Conservation (phyloP, 2,113 vertebrate species). For the Coptodon rendalli region DNA sequence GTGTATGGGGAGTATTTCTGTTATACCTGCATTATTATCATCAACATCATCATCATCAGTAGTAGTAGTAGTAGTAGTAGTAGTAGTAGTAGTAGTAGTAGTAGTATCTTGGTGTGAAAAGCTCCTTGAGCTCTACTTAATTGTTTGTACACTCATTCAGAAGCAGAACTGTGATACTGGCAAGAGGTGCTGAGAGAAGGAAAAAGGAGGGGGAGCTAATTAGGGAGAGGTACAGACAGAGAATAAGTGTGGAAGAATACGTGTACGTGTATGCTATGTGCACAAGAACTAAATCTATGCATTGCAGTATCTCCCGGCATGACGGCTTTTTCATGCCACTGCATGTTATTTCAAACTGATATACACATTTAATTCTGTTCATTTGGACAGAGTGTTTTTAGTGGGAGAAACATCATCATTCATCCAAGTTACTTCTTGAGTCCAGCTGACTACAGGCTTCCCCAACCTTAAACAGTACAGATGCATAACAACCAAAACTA, state of each 20-base stretch:
- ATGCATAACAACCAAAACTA: background rate
- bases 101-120: background rate
- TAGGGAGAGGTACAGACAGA: background rate
- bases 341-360: background rate
- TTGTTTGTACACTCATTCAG: background rate
- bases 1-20: background rate
- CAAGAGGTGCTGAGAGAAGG: background rate
- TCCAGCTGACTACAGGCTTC: background rate
- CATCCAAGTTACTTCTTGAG: accelerated
- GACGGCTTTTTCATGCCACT: background rate
- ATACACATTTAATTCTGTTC: background rate
- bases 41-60: background rate
- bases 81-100: background rate
- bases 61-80: too few relatives aligned
- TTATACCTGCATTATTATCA: accelerated
- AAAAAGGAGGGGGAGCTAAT: background rate
- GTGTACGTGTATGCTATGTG: accelerated
- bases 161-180: background rate
- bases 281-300: background rate
- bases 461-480: background rate
- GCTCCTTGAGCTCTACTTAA: background rate
- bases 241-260: background rate
- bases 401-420: background rate
- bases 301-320: background rate
- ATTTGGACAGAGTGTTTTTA: background rate